Base-by-base conservation (phyloP, 2,797 vertebrate species). In the Urophycis tenuis region DNA sequence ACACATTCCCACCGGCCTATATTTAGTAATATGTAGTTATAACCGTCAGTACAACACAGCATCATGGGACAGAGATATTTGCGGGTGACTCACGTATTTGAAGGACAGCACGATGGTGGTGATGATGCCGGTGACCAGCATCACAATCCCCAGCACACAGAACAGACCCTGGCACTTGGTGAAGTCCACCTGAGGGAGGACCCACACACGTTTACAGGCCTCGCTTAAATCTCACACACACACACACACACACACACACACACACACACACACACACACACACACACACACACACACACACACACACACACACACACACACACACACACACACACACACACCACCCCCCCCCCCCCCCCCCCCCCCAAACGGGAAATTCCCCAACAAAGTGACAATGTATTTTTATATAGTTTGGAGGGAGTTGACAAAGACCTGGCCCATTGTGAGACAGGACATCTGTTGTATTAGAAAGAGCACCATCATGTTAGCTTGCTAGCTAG, bases 81-180 rank as follows among this genome's bases (percentile, higher is more conserved):
- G 30, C 4, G 19, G 8, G 41, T 0, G n/a, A 89, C 93, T 92
- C 81, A 99, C 98, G 0, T 99, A 99, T 95, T 95, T 94, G 90
- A 99, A 96, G 60, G 94, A 91, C 73, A 99, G 92, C 74, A 98
- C 96, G 0, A 99, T 96, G 78, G 88, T 85, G 0, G 96, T 93
- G 75, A 99, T 89, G 19, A 99, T 95, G 45, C 97, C 95, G 0
- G 94, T 95, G 83, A 99, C 95, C 81, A 95, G 94, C n/a, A 97
- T 77, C 6, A 98, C 97, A 0, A 99, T 96, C 39, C 94, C 95
- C 19, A 99, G 91, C 67, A 98, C 94, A 0, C 95, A 95, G 91
- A 99, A 97, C 0, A 99, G 92, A 31, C 97, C 98, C 0, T 91
- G 87, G 74, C 96, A 99, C 0, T 96, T 97, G 0, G 98, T 99